Evolutionary conservation across 2,113 vertebrate genomes (phyloP), one percentile per base, ranked within the genome.

Genomic region (Glaucidium brasilianum): DNA sequence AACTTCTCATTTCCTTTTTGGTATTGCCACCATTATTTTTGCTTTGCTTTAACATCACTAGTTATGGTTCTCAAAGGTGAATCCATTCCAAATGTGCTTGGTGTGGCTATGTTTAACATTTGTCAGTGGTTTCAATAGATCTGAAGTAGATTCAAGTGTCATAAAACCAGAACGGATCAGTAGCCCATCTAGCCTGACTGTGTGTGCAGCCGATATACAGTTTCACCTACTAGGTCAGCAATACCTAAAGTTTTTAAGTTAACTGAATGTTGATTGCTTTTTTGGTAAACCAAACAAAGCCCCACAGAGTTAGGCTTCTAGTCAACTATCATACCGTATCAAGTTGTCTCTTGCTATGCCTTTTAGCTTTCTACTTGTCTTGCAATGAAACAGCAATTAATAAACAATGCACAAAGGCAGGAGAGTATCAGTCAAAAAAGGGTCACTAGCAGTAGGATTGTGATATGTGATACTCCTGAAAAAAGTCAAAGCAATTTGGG

Each of bases 401-500:
- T 34, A 89, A 93, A 92, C 75, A 89, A 53, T 58, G 34, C 72
- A 87, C 16, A 92, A 81, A 92, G 26, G 53, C 86, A 92, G 62
- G 63, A 94, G 68, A 95, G 45, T 63, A 66, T 25, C 64, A 39
- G 67, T 85, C 32, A 7, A 85, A 96, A 93, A 86, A 96, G 58
- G 85, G 91, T 94, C 95, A 88, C 86, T 77, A 89, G 96, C 88
- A 95, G 94, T 92, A 82, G 74, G 94, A 94, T 77, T 94, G 95
- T 98, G 98, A 98, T 98, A 85, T 95, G 98, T 96, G 97, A 96
- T 88, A 95, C 88, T 86, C 68, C 95, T 89, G 93, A 98, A 97
- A 97, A 95, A 94, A 97, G 96, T 95, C 97, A 97, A 95, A 97
- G 89, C 30, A 72, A 95, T 97, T 94, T 78, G 85, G 90, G 96